A percentile compares a stretch with the other conserved stretches of the same genome.
Conservation (phyloP, 2,797 vertebrate species). For the Lithobates sylvaticus region DNA sequence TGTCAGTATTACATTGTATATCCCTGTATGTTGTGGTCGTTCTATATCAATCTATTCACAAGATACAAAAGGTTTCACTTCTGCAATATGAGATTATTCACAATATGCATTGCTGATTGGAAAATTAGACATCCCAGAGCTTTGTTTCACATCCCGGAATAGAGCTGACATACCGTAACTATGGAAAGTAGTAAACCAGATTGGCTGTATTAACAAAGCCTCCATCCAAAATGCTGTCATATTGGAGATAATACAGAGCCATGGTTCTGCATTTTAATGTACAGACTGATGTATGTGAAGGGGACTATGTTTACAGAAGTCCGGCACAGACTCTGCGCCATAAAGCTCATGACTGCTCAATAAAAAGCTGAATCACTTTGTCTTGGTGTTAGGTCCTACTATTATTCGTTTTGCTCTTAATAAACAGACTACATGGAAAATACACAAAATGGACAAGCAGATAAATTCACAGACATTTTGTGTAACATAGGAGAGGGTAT, state of each 20-base stretch:
- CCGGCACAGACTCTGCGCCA: background rate
- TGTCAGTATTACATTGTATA: too few relatives aligned
- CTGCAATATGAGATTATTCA: background rate
- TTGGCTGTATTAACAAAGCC: background rate
- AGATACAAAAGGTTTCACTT: background rate
- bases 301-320: background rate
- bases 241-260: background rate
- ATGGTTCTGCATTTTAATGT: background rate
- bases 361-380: too few relatives aligned
- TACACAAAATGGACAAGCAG: too few relatives aligned
- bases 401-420: too few relatives aligned
- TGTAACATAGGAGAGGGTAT: too few relatives aligned
- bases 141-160: background rate
- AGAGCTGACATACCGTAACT: background rate
- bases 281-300: background rate
- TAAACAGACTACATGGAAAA: too few relatives aligned
- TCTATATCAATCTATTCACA: too few relatives aligned
- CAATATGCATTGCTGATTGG: background rate
- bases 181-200: background rate
- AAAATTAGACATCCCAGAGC: background rate
- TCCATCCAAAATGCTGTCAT: constrained; percentile 19
- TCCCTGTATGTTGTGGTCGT: too few relatives aligned
- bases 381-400: too few relatives aligned
- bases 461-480: too few relatives aligned
- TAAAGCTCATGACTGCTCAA: too few relatives aligned